Evolutionary conservation across 1,140 invertebrate species (phyloP).

Genomic region (Dreissena polymorpha): DNA sequence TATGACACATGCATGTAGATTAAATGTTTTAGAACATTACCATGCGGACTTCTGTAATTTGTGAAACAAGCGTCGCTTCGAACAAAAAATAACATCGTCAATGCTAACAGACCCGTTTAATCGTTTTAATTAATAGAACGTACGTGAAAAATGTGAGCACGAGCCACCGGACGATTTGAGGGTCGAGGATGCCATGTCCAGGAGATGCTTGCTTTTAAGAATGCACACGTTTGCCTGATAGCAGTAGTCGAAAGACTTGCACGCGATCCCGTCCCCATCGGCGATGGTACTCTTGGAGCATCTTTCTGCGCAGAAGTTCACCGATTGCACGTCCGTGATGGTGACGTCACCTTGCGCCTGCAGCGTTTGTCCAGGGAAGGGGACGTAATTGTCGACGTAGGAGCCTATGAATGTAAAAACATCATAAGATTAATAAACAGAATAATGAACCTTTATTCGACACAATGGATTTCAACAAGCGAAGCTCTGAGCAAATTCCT

Average conservation of each 20-base stretch:
- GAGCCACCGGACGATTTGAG: neutral
- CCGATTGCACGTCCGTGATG: constrained; percentile 13
- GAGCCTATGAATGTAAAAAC: constrained; percentile 12
- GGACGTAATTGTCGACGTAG: constrained; percentile 39
- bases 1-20: too few relatives aligned
- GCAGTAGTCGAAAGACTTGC: constrained; percentile 54
- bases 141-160: constrained; percentile 42
- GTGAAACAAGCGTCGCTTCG: too few relatives aligned
- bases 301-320: constrained; percentile 39
- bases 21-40: too few relatives aligned
- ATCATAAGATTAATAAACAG: neutral
- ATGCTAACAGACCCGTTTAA: too few relatives aligned
- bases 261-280: neutral
- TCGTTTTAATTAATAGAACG: neutral
- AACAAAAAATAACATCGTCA: too few relatives aligned
- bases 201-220: constrained; percentile 32
- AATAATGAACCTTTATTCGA: neutral
- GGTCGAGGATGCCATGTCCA: constrained; percentile 29
- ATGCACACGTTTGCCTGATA: constrained; percentile 16
- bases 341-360: constrained; percentile 20
- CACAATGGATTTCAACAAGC: too few relatives aligned
- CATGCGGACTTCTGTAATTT: too few relatives aligned
- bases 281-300: constrained; percentile 22
- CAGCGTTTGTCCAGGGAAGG: constrained; percentile 23
- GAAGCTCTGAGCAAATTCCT: too few relatives aligned